Base-by-base conservation (phyloP, 2,797 vertebrate species). In the Gallinago stenura region DNA sequence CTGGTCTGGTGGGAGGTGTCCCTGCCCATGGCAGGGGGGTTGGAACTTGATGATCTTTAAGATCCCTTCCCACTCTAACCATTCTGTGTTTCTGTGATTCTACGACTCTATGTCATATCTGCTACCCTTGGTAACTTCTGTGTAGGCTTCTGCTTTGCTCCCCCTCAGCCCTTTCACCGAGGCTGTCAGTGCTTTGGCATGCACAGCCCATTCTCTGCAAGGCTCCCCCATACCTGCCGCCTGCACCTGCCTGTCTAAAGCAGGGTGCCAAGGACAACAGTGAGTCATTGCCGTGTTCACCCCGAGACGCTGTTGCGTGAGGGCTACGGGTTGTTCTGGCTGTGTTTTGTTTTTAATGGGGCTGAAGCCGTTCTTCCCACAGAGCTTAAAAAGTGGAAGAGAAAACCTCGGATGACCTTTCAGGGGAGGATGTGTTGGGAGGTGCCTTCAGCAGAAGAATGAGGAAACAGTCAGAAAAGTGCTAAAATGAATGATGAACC, bases 401-500 rank as follows among this genome's bases (percentile, higher is more conserved):
- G 10, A 72, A 92, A 93, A 48, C 65, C 46, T 75, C n/a, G 58
- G 41, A 6, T 77, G n/a, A 73, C 46, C 60, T 79, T 82, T 87
- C 58, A 82, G 79, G 56, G 45, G 43, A 90, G 21, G 46, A 35
- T 39, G 58, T 60, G 13, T 60, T 96, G 84, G 75, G 71, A 93
- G 78, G 56, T 91, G 48, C 43, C 71, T 80, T 85, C 65, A 92
- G 60, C n/a, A 72, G 62, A 90, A 93, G 81, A 89, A 94, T 57
- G 81, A 96, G 73, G 64, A 76, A 93, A 71, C n/a, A 83, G 62
- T 64, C 84, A 86, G 83, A 1, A 62, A 77, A 72, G 39, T 87
- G 43, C 79, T 79, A 82, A 82, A 94, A 93, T 50, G 20, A 93
- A 87, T 20, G 56, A 89, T 62, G 35, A 90, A 75, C 70, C 43